Percentiles rank a stretch among this genome's conserved stretches.
Conservation (phyloP, 2,888 invertebrate species). For the Autographa pulchrina region DNA sequence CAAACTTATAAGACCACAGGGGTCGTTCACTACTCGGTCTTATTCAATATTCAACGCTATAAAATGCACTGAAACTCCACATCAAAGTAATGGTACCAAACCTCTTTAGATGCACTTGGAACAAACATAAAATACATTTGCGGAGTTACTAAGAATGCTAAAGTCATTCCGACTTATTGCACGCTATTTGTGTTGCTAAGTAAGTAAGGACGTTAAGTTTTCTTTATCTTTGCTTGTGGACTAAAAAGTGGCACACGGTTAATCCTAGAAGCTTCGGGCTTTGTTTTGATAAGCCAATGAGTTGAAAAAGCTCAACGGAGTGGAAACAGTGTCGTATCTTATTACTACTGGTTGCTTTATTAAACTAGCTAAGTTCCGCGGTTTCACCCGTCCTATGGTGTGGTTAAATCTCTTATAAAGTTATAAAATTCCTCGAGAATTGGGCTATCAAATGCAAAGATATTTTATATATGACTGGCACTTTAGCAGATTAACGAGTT, state of each 20-base stretch:
- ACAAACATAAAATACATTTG: slow-evolving; percentile 50
- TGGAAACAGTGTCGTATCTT: slow-evolving; percentile 16
- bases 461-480: too few species aligned
- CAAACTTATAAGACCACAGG: slow-evolving; percentile 17
- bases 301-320: slow-evolving; percentile 37
- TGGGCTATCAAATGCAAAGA: too few species aligned
- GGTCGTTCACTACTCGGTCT: slow-evolving; percentile 29
- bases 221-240: slow-evolving; percentile 22
- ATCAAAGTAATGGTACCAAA: slow-evolving; percentile 39
- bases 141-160: slow-evolving; percentile 47
- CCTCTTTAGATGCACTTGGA: slow-evolving; percentile 45
- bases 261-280: slow-evolving; percentile 24
- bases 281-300: slow-evolving; percentile 36
- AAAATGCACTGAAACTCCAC: slow-evolving; percentile 40
- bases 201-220: slow-evolving; percentile 35
- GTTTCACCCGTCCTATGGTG: neutral
- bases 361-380: neutral
- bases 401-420: too few species aligned
- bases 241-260: slow-evolving; percentile 5
- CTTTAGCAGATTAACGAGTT: too few species aligned
- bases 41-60: slow-evolving; percentile 46
- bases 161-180: slow-evolving; percentile 45
- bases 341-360: neutral
- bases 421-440: neutral
- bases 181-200: slow-evolving; percentile 36